Evolutionary conservation across 2,888 invertebrate species (phyloP).

Genomic region (Apamea epomidion): DNA sequence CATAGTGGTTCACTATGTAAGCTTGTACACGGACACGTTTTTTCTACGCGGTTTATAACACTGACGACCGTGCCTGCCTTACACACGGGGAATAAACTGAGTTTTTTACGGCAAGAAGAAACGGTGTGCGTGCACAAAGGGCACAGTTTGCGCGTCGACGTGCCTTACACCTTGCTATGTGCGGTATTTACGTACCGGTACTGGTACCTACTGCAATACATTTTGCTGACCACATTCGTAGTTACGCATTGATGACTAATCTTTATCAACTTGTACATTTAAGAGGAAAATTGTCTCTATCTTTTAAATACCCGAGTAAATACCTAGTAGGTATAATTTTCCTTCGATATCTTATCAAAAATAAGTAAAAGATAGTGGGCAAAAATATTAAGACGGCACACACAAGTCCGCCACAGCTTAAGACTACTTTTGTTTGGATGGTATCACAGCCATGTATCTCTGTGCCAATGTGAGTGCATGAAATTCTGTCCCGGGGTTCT

Average conservation of each 20-base stretch:
- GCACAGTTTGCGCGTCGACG: too few relatives aligned
- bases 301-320: neutral
- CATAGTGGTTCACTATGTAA: too few relatives aligned
- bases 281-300: neutral
- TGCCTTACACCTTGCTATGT: neutral
- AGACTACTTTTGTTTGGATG: too few relatives aligned
- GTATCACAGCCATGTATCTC: too few relatives aligned
- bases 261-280: neutral
- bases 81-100: neutral
- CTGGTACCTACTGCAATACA: neutral
- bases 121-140: too few relatives aligned
- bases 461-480: too few relatives aligned
- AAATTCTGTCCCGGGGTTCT: too few relatives aligned
- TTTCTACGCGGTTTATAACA: neutral
- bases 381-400: too few relatives aligned
- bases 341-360: conserved; percentile 2
- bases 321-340: neutral
- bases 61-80: neutral
- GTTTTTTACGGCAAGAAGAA: neutral
- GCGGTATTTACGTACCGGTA: neutral
- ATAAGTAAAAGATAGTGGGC: neutral
- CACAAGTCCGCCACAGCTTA: too few relatives aligned
- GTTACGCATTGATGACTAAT: neutral
- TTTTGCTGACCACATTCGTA: neutral
- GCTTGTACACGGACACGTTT: too few relatives aligned